These are phyloP conservation scores for Chloropsis cyanopogon DNA, from an alignment of 2,113 vertebrate genomes.

Conservation along the genomic window DNA sequence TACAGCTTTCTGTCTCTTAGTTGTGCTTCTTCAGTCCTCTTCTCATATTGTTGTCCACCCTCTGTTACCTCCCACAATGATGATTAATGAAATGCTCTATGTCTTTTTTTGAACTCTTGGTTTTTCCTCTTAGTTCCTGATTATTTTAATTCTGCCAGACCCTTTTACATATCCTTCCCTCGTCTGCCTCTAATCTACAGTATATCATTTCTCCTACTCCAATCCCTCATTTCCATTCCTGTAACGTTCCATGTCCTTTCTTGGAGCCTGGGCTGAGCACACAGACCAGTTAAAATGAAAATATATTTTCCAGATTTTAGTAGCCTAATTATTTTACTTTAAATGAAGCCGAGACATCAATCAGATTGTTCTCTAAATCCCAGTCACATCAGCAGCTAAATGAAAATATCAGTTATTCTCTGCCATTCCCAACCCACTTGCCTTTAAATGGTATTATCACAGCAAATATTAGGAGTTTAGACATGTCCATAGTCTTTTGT, in stretches of 20 bases:
- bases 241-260: constrained; percentile 12
- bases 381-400: constrained; percentile 57
- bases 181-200: constrained; percentile 63
- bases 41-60: constrained; percentile 39
- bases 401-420: constrained; percentile 64
- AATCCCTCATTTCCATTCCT: constrained; percentile 59
- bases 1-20: constrained; percentile 2
- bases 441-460: constrained; percentile 66
- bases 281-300: constrained; percentile 68
- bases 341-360: constrained; percentile 60
- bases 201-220: constrained; percentile 47
- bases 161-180: constrained; percentile 64
- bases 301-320: constrained; percentile 68
- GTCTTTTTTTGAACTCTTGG: constrained; percentile 62
- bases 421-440: constrained; percentile 51
- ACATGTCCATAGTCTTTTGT: constrained; percentile 53
- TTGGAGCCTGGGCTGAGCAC: constrained; percentile 34
- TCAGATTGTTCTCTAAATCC: constrained; percentile 60
- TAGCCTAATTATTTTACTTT: constrained; percentile 70
- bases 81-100: constrained; percentile 62
- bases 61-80: constrained; percentile 58
- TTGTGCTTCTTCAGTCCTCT: constrained; percentile 13
- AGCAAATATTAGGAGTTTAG: constrained; percentile 65
- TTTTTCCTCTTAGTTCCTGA: constrained; percentile 70
- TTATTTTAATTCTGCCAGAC: constrained; percentile 71